Evolutionary conservation across 2,888 invertebrate genomes (phyloP).

Genomic region (Andrena bicolor): DNA sequence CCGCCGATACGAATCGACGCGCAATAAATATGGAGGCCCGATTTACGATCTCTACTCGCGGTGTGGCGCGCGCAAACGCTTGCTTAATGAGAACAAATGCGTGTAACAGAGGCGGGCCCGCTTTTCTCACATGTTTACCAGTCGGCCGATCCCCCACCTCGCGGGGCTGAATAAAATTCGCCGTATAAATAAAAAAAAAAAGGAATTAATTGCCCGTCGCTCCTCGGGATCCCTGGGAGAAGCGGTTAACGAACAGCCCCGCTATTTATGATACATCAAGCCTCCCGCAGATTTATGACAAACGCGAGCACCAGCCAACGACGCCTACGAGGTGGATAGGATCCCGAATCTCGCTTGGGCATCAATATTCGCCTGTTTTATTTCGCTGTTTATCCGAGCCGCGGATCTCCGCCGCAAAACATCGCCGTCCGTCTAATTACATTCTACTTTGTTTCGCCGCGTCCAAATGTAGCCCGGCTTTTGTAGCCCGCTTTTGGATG

Average conservation of each 20-base stretch:
- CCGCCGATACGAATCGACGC: background rate
- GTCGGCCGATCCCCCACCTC: no score
- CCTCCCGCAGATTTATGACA: background rate
- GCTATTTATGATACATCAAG: background rate
- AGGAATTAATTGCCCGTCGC: constrained; percentile 15
- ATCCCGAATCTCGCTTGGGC: constrained; percentile 4
- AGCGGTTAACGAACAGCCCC: background rate
- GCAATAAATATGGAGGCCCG: constrained; percentile 12
- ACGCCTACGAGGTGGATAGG: background rate
- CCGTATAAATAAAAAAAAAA: constrained; percentile 4
- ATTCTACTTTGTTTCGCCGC: constrained; percentile 32
- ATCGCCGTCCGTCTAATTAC: constrained; percentile 38
- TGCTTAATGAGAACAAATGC: constrained; percentile 17
- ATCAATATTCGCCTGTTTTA: constrained; percentile 29
- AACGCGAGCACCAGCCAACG: background rate
- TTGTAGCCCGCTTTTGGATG: constrained; percentile 61
- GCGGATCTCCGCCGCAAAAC: constrained; percentile 26
- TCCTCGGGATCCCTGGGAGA: background rate
- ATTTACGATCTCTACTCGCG: background rate
- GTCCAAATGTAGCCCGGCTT: constrained; percentile 54
- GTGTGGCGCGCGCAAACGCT: background rate
- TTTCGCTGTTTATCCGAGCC: constrained; percentile 27
- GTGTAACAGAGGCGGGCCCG: constrained; percentile 1
- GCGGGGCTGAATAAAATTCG: background rate
- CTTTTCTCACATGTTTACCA: background rate